Conservation (phyloP, 2,113 vertebrate species). For the Hemiscyllium ocellatum region DNA sequence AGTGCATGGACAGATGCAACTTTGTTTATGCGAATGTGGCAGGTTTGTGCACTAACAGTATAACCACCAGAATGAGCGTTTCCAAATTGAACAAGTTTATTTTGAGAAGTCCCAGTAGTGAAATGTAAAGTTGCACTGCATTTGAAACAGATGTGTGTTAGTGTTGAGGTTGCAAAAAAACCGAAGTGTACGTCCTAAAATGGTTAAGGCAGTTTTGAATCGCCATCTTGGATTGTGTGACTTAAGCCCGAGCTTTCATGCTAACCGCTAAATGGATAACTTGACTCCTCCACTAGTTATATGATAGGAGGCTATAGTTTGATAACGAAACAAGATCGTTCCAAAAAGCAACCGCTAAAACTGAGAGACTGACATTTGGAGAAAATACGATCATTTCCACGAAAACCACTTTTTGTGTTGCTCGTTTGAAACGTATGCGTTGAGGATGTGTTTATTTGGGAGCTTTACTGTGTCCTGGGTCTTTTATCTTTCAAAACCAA, state of each 20-base stretch:
- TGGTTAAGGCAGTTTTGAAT: not conserved
- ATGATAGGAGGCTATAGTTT: not conserved
- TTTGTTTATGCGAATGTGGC: too few relatives aligned
- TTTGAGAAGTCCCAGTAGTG: too few relatives aligned
- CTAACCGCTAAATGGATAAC: not conserved
- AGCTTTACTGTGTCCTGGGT: not conserved
- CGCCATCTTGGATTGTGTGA: slow-evolving; percentile 20
- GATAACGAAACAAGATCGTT: not conserved
- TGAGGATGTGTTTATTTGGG: not conserved
- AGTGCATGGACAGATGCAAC: too few relatives aligned
- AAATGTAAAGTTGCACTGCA: too few relatives aligned
- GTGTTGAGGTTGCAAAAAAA: too few relatives aligned
- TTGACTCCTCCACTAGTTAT: not conserved
- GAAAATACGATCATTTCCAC: not conserved
- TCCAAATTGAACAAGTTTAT: too few relatives aligned
- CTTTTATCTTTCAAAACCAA: not conserved
- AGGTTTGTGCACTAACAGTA: too few relatives aligned
- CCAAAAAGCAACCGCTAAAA: not conserved
- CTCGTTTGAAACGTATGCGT: not conserved
- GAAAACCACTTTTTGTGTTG: not conserved
- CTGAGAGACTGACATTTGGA: not conserved
- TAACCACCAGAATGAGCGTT: too few relatives aligned
- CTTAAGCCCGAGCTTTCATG: not conserved
- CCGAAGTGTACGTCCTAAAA: too few relatives aligned
- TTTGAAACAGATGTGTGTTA: too few relatives aligned